These are phyloP conservation scores for Theristicus caerulescens DNA, from an alignment of 2,113 vertebrate species.

Conservation along the genomic window DNA sequence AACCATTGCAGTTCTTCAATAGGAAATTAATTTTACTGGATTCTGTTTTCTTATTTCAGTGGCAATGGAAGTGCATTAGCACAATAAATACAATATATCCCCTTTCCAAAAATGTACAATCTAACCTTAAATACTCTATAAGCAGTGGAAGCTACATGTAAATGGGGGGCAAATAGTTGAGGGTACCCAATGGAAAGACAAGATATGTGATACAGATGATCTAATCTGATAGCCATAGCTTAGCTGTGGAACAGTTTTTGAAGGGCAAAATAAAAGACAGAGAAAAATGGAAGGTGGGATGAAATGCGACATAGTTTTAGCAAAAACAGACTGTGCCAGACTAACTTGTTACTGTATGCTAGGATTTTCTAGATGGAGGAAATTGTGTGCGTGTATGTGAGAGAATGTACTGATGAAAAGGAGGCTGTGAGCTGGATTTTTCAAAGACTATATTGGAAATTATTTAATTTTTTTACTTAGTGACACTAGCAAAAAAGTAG, in stretches of 20 bases:
- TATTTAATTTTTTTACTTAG: background rate
- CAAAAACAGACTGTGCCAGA: background rate
- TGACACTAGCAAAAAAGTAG: background rate
- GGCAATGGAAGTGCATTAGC: background rate
- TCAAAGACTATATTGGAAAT: background rate
- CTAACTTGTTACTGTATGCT: background rate
- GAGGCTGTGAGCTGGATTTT: background rate
- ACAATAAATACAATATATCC: background rate
- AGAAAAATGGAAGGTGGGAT: background rate
- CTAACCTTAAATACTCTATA: background rate
- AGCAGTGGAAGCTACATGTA: background rate
- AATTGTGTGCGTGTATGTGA: no score
- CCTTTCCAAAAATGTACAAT: background rate
- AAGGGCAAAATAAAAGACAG: background rate
- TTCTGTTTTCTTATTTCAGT: background rate
- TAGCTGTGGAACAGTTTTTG: background rate
- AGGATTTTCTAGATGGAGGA: background rate
- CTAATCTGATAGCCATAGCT: background rate
- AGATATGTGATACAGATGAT: background rate
- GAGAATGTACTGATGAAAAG: background rate
- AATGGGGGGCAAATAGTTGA: background rate
- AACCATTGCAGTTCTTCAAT: background rate
- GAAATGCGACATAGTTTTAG: background rate
- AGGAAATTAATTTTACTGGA: background rate
- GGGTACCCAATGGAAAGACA: background rate